Base-by-base conservation (phyloP, 2,888 invertebrate species). In the Drosophila koepferae region DNA sequence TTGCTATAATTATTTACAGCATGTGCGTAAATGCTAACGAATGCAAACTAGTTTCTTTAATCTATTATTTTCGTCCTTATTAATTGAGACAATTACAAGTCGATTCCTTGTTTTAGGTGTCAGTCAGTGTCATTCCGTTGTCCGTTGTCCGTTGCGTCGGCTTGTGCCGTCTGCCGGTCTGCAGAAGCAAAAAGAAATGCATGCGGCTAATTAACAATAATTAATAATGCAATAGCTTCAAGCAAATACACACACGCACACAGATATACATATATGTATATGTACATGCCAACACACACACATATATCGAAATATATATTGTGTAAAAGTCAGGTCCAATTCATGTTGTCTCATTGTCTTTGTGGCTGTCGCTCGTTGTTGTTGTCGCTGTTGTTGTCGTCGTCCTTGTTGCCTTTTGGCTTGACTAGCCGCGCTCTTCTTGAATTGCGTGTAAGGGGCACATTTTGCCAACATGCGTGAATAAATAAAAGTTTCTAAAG, bases 401-500 rank as follows among this genome's bases (percentile, higher is more conserved):
- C 60, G 69, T 56, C 62, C 59, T 73, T 71, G 72, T 58, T 71
- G 68, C 40, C 44, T 49, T 41, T 49, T 53, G 56, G 71, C 74
- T 81, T 75, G 72, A 73, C 79, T 73, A 84, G 38, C 51, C 65
- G 61, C 65, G 61, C 64, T 74, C 70, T 64, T 64, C 53, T 65
- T 46, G 77, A 66, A 80, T 84, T 85, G 84, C 83, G 84, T 85
- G 88, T 86, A 79, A 74, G 86, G 67, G 83, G 68, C 86, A 88
- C 88, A 83, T 85, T 85, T 86, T 69, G 88, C 79, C 72, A 70
- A 72, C 82, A 82, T 88, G 84, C 84, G 88, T 88, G 88, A 85
- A 88, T 85, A 85, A 87, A 85, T 85, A 85, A 88, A 81, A 81
- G 79, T 77, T 82, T 82, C 76, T 75, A 83, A 87, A 84, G 84